Evolutionary conservation across 2,888 invertebrate genomes (phyloP).

Genomic region (Dynastes maya): DNA sequence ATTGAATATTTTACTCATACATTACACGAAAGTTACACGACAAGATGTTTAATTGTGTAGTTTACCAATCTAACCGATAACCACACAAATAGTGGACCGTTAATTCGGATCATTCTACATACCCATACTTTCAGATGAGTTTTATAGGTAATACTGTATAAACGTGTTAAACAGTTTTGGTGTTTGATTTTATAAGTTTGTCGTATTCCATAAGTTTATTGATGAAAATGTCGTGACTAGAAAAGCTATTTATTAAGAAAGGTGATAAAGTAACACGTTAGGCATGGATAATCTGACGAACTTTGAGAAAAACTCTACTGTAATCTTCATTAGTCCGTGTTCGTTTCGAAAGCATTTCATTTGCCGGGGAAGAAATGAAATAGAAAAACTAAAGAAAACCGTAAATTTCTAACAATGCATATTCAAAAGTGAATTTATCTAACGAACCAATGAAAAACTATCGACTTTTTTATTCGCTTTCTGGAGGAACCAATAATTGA

Average conservation of each 20-base stretch:
- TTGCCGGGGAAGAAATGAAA: slow-evolving; percentile 6
- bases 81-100: too few relatives aligned
- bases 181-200: too few relatives aligned
- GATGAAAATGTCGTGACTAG: too few relatives aligned
- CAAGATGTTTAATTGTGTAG: too few relatives aligned
- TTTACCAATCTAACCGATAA: too few relatives aligned
- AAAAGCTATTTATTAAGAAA: background rate
- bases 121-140: too few relatives aligned
- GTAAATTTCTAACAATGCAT: slow-evolving; percentile 33
- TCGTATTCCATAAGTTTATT: too few relatives aligned
- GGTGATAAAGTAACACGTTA: background rate
- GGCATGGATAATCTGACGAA: background rate
- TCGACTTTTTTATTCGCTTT: slow-evolving; percentile 7
- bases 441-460: slow-evolving; percentile 31
- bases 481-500: slow-evolving; percentile 30
- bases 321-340: background rate
- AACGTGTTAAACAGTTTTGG: too few relatives aligned
- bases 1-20: too few relatives aligned
- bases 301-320: background rate
- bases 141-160: too few relatives aligned
- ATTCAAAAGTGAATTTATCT: slow-evolving; percentile 42
- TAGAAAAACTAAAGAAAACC: slow-evolving; percentile 36
- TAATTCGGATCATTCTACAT: too few relatives aligned
- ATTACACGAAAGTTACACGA: too few relatives aligned
- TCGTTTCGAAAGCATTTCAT: slow-evolving; percentile 1